Base-by-base conservation (phyloP, 2,888 invertebrate species). In the Scaptomyza polygonia region DNA sequence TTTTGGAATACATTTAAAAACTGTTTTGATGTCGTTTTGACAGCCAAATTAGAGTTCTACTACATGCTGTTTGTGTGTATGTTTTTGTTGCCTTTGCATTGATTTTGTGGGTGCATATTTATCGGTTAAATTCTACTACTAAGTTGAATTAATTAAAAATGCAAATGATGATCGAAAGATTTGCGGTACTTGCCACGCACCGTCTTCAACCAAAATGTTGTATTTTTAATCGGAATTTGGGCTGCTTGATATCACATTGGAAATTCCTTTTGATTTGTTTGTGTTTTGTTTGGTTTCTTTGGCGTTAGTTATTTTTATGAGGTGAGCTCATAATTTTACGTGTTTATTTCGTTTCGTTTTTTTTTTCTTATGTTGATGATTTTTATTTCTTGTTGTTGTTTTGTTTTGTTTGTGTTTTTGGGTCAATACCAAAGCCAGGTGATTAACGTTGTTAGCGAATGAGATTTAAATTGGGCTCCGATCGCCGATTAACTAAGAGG, bases 151-250 rank as follows among this genome's bases (percentile, higher is more conserved):
- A 83, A 84, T 84, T 84, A 87, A 85, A 40, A 82, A 84, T 84
- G 84, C 79, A 84, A 84, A 84, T 84, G 56, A 39, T 47, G 72
- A 55, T 67, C 72, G 62, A 72, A 61, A 64, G 72, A 61, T 84
- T 79, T 74, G 82, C 79, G 79, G 80, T 79, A 84, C 86, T 83
- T 86, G 83, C 87, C 87, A 87, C 85, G 79, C 87, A 86, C 85
- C 79, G 65, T 45, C 61, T 32, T 54, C 49, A 51, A 32, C 57
- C 57, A 30, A n/a, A 49, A 34, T 36, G 16, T 32, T 40, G 16
- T 32, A 9, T 39, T 32, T 40, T 25, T 30, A 32, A 9, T 61
- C 21, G 75, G 72, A 85, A 80, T 84, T 84, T 71, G 67, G 76
- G 58, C 79, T 74, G 58, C 42, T 57, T 51, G 63, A 74, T 52